Evolutionary conservation across 2,888 invertebrate genomes (phyloP), one percentile per base, ranked within the genome.

Genomic region (Fragum whitleyi): DNA sequence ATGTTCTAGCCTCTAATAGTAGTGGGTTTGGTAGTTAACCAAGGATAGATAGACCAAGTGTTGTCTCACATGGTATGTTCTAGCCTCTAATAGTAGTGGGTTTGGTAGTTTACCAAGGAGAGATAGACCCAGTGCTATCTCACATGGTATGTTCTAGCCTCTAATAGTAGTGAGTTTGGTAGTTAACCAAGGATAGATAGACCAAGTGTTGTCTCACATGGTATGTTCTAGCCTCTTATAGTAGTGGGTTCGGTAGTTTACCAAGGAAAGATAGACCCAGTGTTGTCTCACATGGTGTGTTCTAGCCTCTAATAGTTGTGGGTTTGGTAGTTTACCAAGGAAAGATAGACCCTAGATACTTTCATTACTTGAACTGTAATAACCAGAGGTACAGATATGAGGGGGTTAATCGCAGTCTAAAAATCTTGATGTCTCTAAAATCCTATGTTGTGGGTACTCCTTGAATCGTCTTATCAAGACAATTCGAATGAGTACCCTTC

Each of bases 161-260:
- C 94, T 53, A 96, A 97, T 89, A 97, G 97, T 94, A 97, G 97
- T 86, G 97, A 97, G 90, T 97, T 97, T 95, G 97, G 97, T 87
- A 97, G 97, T 93, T 95, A 97, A 93, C 96, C 97, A 90, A 87
- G 94, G 62, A 93, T 92, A 88, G 92, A 93, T 73, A 75, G 88
- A 72, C 86, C 87, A 32, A 81, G 80, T 79, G 77, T 87, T 11
- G 77, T 81, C 23, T 79, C 87, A 55, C 72, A 77, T 55, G 86
- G 86, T 86, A 81, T 61, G 80, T 29, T 0, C 55, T 55, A 11
- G 91, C 93, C 5, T 93, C 94, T 53, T 96, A 97, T 89, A 97
- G 97, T 94, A 97, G 97, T 86, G 97, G 97, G 90, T 97, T 97
- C 95, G 97, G 97, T 87, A 97, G 97, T 93, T 95, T 97, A 93